Evolutionary conservation across 2,888 invertebrate species (phyloP).

Genomic region (Asteroscopus sphinx): DNA sequence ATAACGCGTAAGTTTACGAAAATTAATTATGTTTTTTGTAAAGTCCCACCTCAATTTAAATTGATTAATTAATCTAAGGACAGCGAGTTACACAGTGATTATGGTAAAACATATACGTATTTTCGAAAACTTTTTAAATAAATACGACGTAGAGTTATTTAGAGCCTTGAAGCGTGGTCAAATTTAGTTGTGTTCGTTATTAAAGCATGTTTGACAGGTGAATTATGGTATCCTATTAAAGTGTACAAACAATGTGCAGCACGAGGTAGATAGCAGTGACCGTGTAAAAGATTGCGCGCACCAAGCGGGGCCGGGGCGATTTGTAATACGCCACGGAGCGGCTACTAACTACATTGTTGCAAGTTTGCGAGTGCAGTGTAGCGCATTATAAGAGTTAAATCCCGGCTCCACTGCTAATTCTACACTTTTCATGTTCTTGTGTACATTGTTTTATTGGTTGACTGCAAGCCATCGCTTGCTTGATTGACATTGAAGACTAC

Average conservation of each 20-base stretch:
- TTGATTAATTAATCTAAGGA: slow-evolving; percentile 48
- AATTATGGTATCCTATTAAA: slow-evolving; percentile 57
- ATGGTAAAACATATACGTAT: slow-evolving; percentile 35
- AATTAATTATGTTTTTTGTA: slow-evolving; percentile 36
- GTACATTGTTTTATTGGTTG: slow-evolving; percentile 21
- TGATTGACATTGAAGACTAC: slow-evolving; percentile 41
- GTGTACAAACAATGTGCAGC: slow-evolving; percentile 56
- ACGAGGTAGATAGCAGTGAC: slow-evolving; percentile 50
- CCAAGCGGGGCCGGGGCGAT: slow-evolving; percentile 52
- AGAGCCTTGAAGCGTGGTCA: slow-evolving; percentile 47
- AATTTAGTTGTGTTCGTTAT: slow-evolving; percentile 52
- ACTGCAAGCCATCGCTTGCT: slow-evolving; percentile 36
- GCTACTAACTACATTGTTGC: slow-evolving; percentile 47
- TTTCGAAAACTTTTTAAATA: slow-evolving; percentile 43
- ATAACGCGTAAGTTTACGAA: slow-evolving; percentile 48
- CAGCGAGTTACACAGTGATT: slow-evolving; percentile 38
- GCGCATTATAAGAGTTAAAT: slow-evolving; percentile 34
- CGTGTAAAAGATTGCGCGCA: slow-evolving; percentile 54
- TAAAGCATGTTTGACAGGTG: slow-evolving; percentile 54
- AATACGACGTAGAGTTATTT: slow-evolving; percentile 38
- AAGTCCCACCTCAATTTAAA: slow-evolving; percentile 39
- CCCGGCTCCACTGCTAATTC: slow-evolving; percentile 38
- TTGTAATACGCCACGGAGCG: slow-evolving; percentile 58
- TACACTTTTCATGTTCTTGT: slow-evolving; percentile 42
- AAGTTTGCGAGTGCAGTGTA: slow-evolving; percentile 43